Percentiles rank a stretch among this genome's conserved stretches.
These are phyloP conservation scores for Electrona antarctica DNA, from an alignment of 2,113 vertebrate species.

Conservation along the genomic window DNA sequence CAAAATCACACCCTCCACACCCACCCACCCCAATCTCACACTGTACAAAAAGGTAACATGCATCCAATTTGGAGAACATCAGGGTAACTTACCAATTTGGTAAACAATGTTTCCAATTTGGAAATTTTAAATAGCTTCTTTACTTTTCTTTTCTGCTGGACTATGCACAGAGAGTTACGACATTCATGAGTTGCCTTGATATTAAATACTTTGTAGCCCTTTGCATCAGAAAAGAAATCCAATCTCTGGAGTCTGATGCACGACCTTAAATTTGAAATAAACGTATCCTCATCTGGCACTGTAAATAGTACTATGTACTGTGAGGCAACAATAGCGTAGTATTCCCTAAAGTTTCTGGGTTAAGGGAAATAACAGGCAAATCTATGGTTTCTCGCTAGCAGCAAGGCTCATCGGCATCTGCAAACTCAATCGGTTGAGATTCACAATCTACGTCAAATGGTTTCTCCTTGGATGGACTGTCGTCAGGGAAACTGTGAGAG, in stretches of 20 bases:
- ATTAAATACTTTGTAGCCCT: conserved; percentile 8
- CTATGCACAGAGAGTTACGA: conserved; percentile 41
- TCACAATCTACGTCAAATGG: conserved; percentile 93
- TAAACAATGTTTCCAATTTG: conserved; percentile 99
- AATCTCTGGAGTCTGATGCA: conserved; percentile 20
- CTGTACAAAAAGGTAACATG: conserved; percentile 65
- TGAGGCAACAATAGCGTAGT: conserved; percentile 10
- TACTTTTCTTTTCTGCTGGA: conserved; percentile 54
- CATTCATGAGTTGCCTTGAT: conserved; percentile 22
- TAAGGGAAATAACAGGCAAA: neutral
- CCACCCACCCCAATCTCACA: conserved; percentile 16
- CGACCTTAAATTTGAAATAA: conserved; percentile 7
- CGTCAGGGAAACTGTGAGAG: conserved; percentile 67
- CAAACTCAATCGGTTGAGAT: conserved; percentile 86
- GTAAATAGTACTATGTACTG: conserved; percentile 9
- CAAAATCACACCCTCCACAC: conserved; percentile 1
- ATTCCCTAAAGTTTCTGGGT: neutral
- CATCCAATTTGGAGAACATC: conserved; percentile 90
- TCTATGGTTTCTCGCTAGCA: conserved; percentile 27
- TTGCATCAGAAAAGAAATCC: conserved; percentile 25
- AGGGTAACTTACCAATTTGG: conserved; percentile 96
- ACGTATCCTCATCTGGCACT: conserved; percentile 7
- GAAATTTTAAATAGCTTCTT: conserved; percentile 83
- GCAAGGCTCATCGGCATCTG: conserved; percentile 82
- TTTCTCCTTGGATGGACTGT: conserved; percentile 74